Base-by-base conservation (phyloP, 2,888 invertebrate species). In the Amphiduros pacificus region DNA sequence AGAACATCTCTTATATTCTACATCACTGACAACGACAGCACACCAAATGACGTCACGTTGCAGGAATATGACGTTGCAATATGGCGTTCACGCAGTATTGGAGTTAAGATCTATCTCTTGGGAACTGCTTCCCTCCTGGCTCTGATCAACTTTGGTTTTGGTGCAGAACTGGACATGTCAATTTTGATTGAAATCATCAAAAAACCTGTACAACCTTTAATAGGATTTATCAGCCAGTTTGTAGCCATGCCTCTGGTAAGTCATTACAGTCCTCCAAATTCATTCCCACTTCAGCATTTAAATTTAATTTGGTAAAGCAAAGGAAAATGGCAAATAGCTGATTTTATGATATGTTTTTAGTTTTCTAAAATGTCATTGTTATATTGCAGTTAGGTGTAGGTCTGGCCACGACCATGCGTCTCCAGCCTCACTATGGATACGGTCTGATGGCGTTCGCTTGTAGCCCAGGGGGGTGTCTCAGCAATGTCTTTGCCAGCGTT, bases 401-500 rank as follows among this genome's bases (percentile, higher is more conserved):
- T 11, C 20, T 60, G 26, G 24, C 55, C 20, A 41, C 27, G 48
- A 20, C 17, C 4, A 22, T 36, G 20, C 14, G 11, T n/a, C 54
- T 60, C 9, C n/a, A 20, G 4, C 29, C 53, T 11, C 5, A 20
- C 14, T 28, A 44, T 4, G 44, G 54, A 29, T 26, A 54, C 20
- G 60, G 60, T 2, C 48, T 60, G 75, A 71, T 77, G 5, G 76
- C 75, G 0, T 74, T 67, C 53, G 64, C 61, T 17, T 79, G 81
- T 56, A 77, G 80, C 60, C 85, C 85, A 11, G 85, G 84, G 14
- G 86, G 97, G 0, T 97, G 96, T 0, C 94, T 94, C 29, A 95
- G 95, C 50, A 98, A 98, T 82, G 92, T 96, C 72, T 98, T 96
- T 94, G 91, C 94, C 0, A 89, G 92, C 66, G 87, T 96, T 22